Base-by-base conservation (phyloP, 2,888 invertebrate genomes). In the Amphipyra berbera region DNA sequence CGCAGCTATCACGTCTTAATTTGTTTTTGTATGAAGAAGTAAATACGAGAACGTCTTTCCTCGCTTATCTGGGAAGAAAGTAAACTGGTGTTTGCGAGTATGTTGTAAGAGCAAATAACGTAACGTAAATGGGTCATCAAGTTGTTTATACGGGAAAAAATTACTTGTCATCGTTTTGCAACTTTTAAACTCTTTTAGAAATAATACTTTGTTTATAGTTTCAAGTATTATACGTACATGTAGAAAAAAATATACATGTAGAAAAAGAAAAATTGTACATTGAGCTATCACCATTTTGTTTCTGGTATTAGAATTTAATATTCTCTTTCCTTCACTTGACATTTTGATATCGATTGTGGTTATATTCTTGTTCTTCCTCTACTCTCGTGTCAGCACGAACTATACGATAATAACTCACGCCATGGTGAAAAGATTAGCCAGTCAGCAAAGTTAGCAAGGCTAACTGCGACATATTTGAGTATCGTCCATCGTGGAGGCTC, bases 81-180 rank as follows among this genome's bases (percentile, higher is more conserved):
- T 70, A 35, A 47, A 44, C 40, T 35, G 42, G 65, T 65, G 50
- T 56, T 30, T 53, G 13, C 35, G 50, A 64, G 52, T 69, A 50
- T 65, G 35, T 57, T 65, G n/a, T 48, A 48, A 40, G 47, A 42
- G 72, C 41, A 72, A 68, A 65, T 64, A 64, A 48, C 40, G 35
- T 47, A 42, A 48, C 63, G 21, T 70, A 33, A 65, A 68, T 64
- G 40, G 56, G 50, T 37, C 15, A 56, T 71, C 65, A 9, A 40
- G 42, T 52, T 52, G 38, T 41, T 66, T 27, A 45, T 62, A 53
- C 49, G 49, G 63, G 12, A 33, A 41, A 40, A 54, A 61, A 54
- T 37, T 54, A 54, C 21, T 54, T 37, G n/a, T 41, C 40, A 53
- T 37, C 5, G 12, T 14, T 21, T 13, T 53, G 15, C 21, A 21